phyloP scores from a whole-genome alignment of 2,113 vertebrate species.

The Zosterops hypoxanthus region DNA sequence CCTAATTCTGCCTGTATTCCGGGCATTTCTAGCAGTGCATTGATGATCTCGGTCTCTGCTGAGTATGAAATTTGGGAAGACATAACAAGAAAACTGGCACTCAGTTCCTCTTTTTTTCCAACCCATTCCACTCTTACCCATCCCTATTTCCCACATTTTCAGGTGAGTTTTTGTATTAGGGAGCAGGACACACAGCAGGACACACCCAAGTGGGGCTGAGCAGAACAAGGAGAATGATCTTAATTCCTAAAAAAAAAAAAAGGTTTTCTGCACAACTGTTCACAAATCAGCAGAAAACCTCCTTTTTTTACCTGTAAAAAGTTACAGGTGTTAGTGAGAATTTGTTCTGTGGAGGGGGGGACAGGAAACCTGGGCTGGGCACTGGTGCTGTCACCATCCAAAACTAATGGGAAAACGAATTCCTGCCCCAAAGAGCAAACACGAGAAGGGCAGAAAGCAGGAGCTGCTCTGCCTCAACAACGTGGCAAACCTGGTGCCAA shows the following conservation, averaged over 20 bases:
- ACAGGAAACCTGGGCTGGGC: neutral
- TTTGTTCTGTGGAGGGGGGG: neutral
- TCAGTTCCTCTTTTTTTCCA: neutral
- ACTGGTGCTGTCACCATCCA: neutral
- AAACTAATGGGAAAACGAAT: neutral
- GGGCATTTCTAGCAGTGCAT: neutral
- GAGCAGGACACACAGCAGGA: neutral
- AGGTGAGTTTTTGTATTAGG: neutral
- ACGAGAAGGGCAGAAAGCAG: neutral
- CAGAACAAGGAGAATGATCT: neutral
- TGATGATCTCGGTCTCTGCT: neutral
- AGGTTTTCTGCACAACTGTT: neutral
- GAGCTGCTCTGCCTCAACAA: neutral
- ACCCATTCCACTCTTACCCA: accelerated
- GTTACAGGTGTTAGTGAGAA: neutral
- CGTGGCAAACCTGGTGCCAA: neutral
- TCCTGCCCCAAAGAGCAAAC: neutral
- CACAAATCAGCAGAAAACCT: neutral
- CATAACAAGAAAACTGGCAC: accelerated
- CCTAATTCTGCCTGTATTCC: neutral
- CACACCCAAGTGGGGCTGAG: neutral
- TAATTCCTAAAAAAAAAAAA: too few relatives aligned
- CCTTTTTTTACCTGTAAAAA: neutral
- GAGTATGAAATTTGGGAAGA: neutral
- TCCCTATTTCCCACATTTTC: neutral